Base-by-base conservation (phyloP, 2,113 vertebrate genomes). In the Colaptes auratus region DNA sequence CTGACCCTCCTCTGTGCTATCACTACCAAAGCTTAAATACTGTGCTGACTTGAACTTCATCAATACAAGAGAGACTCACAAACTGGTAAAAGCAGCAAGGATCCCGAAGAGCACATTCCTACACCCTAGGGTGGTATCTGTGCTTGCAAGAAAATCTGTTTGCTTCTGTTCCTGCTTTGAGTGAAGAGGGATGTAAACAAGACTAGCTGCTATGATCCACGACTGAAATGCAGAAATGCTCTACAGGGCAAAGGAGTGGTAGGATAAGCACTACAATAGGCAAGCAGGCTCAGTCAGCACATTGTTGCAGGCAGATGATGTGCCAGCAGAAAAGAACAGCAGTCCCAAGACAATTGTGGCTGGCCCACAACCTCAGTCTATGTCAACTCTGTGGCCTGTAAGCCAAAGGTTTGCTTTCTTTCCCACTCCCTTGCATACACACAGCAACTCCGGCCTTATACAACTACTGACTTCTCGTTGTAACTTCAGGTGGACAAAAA, bases 381-480 rank as follows among this genome's bases (percentile, higher is more conserved):
- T 94, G 95, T 93, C 88, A 95, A 93, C 86, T 93, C 90, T 63
- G 76, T 72, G 93, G 91, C 79, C 91, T 81, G 14, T 46, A 95
- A 94, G 93, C 88, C 93, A 95, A 95, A 96, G 91, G 72, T 94
- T 75, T 96, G 64, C 77, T 86, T 93, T 94, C 86, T 90, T 93
- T 18, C 94, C 92, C 72, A 71, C 78, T 93, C 72, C 65, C 53
- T 90, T 88, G 80, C 67, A 93, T 91, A 85, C 86, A 85, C 75
- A 80, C 46, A 42, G 81, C 90, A 94, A 89, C 84, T 91, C 56
- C 77, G 87, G 86, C 55, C 71, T 93, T 91, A 88, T 70, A 81
- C 72, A 95, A 81, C 50, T 86, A 80, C 67, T 52, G 72, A 60
- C 64, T 92, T 91, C 65, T 86, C 56, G 36, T 18, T 75, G 65